Percentiles rank a stretch among this genome's conserved stretches.
These are phyloP conservation scores for Heliconius hermathena DNA, from an alignment of 1,140 invertebrate species.

Conservation along the genomic window DNA sequence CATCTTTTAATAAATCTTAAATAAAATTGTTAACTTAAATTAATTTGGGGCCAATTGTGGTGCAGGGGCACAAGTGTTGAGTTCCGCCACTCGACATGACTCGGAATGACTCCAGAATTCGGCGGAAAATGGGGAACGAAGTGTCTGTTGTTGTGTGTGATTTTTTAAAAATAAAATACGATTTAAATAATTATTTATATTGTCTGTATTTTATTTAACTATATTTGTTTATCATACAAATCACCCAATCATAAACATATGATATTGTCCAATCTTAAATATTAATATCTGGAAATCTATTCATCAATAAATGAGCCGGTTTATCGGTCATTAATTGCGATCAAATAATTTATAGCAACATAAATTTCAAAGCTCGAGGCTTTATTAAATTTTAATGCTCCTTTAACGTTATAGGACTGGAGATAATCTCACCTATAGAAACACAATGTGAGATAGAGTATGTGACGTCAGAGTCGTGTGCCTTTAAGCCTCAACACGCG, in stretches of 20 bases:
- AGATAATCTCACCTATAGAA: constrained; percentile 35
- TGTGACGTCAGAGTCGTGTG: constrained; percentile 49
- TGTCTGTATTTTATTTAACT: no score
- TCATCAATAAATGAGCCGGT: constrained; percentile 26
- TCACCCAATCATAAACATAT: not conserved
- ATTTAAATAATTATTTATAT: not conserved
- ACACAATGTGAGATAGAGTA: constrained; percentile 20
- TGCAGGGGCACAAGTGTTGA: no score
- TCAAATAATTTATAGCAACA: constrained; percentile 44
- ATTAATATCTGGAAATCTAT: constrained; percentile 31
- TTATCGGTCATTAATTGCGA: constrained; percentile 40
- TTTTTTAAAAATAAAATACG: no score
- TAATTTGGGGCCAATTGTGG: no score
- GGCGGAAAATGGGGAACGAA: no score
- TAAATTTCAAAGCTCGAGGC: constrained; percentile 39
- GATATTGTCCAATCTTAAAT: constrained; percentile 12
- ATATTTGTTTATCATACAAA: not conserved
- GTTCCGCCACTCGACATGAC: no score
- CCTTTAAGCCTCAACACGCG: constrained; percentile 70
- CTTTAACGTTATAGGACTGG: constrained; percentile 40
- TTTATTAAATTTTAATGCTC: constrained; percentile 54
- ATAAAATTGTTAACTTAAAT: not conserved
- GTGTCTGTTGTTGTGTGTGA: no score
- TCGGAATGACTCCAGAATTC: no score
- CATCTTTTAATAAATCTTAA: not conserved